These are phyloP conservation scores for Calycopis cecrops DNA, from an alignment of 1,140 invertebrate species.

Conservation along the genomic window DNA sequence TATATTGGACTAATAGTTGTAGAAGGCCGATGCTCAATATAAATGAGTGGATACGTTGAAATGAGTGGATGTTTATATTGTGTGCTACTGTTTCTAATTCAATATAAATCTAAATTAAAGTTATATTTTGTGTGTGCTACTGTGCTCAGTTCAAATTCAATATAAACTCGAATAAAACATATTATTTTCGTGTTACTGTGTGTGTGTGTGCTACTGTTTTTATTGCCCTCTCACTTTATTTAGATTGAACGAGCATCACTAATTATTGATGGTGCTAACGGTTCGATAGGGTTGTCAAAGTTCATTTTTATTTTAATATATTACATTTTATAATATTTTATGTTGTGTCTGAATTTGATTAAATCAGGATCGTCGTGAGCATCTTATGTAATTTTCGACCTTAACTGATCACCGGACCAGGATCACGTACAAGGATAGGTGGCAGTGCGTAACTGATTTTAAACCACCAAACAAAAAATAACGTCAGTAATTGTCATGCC, in stretches of 20 bases:
- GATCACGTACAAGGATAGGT: too few species aligned
- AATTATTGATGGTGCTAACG: conserved; percentile 45
- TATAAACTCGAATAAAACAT: background rate
- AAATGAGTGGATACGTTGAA: too few species aligned
- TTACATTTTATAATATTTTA: background rate
- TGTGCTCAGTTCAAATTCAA: too few species aligned
- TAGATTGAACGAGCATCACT: conserved; percentile 54
- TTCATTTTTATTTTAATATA: background rate
- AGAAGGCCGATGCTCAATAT: background rate
- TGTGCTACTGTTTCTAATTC: background rate
- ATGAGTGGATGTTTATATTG: background rate
- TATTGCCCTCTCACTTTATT: conserved; percentile 54
- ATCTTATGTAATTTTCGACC: too few species aligned
- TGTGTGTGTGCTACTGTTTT: conserved; percentile 44
- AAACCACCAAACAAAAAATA: too few species aligned
- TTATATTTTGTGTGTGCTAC: conserved; percentile 23
- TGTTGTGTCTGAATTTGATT: too few species aligned
- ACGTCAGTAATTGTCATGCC: too few species aligned
- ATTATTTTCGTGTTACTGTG: conserved; percentile 17
- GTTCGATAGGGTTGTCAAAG: conserved; percentile 35
- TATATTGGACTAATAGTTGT: background rate
- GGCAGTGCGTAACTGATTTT: too few species aligned
- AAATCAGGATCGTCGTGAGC: too few species aligned
- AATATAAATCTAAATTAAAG: background rate
- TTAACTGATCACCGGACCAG: too few species aligned